Conservation (phyloP, 2,113 vertebrate genomes). For the Zapornia atra region DNA sequence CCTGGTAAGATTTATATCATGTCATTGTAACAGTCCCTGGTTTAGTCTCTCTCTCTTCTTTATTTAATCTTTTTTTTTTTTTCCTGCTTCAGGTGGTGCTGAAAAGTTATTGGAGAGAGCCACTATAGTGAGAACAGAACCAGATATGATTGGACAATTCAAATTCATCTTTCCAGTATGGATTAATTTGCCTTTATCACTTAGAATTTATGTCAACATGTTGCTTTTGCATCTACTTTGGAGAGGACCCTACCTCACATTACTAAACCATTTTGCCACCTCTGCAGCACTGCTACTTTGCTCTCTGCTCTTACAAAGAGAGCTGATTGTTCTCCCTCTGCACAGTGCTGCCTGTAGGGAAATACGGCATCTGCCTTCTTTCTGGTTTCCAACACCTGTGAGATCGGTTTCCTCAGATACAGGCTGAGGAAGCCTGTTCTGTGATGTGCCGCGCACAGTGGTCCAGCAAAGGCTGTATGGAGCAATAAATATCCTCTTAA, state of each 20-base stretch:
- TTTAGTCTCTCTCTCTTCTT: background rate
- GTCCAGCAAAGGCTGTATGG: background rate
- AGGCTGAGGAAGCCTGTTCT: background rate
- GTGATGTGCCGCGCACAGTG: fast-evolving
- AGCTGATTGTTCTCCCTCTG: background rate
- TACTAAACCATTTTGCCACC: background rate
- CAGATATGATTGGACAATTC: background rate
- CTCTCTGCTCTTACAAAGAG: background rate
- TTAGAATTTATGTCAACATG: background rate
- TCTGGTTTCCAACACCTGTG: background rate
- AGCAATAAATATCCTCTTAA: background rate
- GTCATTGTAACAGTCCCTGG: background rate
- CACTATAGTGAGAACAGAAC: background rate
- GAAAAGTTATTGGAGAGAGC: background rate
- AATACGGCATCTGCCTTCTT: background rate
- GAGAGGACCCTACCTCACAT: background rate
- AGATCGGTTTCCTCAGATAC: background rate
- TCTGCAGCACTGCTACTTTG: background rate
- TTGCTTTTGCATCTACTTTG: background rate
- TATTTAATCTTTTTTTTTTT: background rate
- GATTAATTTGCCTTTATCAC: background rate
- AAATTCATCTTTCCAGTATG: background rate
- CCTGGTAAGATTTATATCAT: background rate
- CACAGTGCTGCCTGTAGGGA: background rate
- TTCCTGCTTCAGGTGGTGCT: background rate